A percentile compares a stretch with the other conserved stretches of the same genome.
phyloP scores from a whole-genome alignment of 2,797 vertebrate species.

The Fratercula arctica region DNA sequence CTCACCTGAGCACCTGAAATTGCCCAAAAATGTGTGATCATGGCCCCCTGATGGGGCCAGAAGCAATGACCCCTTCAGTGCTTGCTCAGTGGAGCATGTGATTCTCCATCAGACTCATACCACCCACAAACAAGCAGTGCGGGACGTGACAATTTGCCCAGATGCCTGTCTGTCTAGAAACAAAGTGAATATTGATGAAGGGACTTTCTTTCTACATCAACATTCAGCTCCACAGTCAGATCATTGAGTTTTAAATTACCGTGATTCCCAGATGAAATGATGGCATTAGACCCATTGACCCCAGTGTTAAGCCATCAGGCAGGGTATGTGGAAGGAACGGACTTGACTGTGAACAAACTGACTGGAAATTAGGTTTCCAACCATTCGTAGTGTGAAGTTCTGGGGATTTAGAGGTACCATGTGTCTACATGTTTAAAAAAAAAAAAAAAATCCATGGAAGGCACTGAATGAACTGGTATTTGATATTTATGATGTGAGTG shows the following conservation, averaged over 20 bases:
- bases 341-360: background rate
- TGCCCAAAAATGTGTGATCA: background rate
- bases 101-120: background rate
- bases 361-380: background rate
- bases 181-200: background rate
- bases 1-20: background rate
- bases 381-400: background rate
- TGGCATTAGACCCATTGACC: background rate
- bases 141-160: background rate
- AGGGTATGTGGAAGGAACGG: background rate
- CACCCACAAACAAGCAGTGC: background rate
- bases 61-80: background rate
- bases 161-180: background rate
- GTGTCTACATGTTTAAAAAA: background rate
- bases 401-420: background rate
- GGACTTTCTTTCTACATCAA: background rate
- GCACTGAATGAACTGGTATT: background rate
- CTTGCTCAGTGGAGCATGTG: background rate
- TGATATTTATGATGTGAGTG: background rate
- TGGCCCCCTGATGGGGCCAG: background rate
- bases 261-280: background rate
- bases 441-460: background rate
- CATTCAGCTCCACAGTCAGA: background rate
- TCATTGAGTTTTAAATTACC: background rate
- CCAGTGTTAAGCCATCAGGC: background rate